Base-by-base conservation (phyloP, 1,140 invertebrate species). In the Drosophila tani region DNA sequence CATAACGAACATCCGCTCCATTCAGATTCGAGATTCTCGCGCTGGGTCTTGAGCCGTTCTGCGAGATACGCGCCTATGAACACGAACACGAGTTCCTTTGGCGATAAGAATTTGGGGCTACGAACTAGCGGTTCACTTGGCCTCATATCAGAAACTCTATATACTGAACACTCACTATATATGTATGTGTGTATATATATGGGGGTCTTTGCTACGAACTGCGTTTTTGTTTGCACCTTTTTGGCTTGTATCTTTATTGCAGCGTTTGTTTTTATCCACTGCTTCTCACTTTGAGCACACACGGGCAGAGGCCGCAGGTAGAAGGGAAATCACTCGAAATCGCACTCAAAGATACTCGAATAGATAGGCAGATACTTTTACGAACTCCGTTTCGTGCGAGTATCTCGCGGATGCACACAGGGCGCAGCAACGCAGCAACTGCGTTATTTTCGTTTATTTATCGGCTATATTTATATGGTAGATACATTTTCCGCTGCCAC, bases 91-190 rank as follows among this genome's bases (percentile, higher is more conserved):
- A 91, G 86, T 90, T 90, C 86, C 85, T 90, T 90, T 86, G 38
- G 79, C 73, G 86, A 90, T 90, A 90, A 90, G 86, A 91, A 90
- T 90, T 90, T 90, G 86, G 86, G 86, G 82, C 86, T 91, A 88
- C 73, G 84, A 87, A 88, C 83, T 87, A 85, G 78, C 47, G 53
- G 53, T 35, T 56, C 53, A 35, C 35, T 40, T 40, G n/a, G 53
- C 19, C 53, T 51, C 67, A 71, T 73, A 73, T 73, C 69, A 51
- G 51, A 56, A 8, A 43, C 45, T 35, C 53, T 62, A 58, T 53
- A 70, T 56, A 60, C 32, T 24, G n/a, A 56, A 45, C 21, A 56
- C 43, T 21, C 24, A 27, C 27, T 29, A 29, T 14, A 32, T n/a
- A 38, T 17, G 11, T 41, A 21, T 17, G 11, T 41, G 17, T 35